These are phyloP conservation scores for Bradypodion ventrale DNA, from an alignment of 2,797 vertebrate species.

Conservation along the genomic window DNA sequence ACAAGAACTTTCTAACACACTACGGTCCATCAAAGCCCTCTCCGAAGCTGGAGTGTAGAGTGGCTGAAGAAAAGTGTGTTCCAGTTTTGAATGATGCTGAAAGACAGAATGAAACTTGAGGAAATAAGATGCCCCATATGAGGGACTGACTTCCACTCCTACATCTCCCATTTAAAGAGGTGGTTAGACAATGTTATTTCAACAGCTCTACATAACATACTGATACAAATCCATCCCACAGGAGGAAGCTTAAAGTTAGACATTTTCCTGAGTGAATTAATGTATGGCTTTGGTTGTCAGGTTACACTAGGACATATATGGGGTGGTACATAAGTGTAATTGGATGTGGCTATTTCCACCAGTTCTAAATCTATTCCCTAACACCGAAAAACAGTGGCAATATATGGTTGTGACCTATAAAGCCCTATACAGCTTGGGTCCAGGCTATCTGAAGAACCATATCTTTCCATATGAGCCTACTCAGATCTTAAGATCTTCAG, in stretches of 20 bases:
- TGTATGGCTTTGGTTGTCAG: constrained; percentile 12
- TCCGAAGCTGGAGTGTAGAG: constrained; percentile 67
- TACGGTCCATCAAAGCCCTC: constrained; percentile 57
- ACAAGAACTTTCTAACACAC: constrained; percentile 84
- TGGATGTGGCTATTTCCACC: not conserved
- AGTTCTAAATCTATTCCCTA: constrained; percentile 25
- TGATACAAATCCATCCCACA: not conserved
- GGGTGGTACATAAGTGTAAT: too few species aligned
- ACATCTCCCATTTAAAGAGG: not conserved
- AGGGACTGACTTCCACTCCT: not conserved
- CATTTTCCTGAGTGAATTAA: not conserved
- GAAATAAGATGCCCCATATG: not conserved
- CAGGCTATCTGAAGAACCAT: too few species aligned
- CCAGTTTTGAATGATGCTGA: constrained; percentile 62
- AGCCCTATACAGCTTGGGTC: too few species aligned
- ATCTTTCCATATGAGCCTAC: too few species aligned
- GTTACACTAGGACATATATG: not conserved
- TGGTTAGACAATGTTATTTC: not conserved
- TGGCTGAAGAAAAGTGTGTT: constrained; percentile 56
- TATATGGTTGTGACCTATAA: too few species aligned
- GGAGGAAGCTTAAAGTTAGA: not conserved
- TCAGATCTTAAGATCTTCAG: too few species aligned
- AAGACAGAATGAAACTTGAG: constrained; percentile 28
- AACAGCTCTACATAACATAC: not conserved
- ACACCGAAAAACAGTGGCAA: too few species aligned